Percentiles rank a stretch among this genome's conserved stretches.
Conservation (phyloP, 1,140 invertebrate genomes). For the Drosophila nigrodunni region DNA sequence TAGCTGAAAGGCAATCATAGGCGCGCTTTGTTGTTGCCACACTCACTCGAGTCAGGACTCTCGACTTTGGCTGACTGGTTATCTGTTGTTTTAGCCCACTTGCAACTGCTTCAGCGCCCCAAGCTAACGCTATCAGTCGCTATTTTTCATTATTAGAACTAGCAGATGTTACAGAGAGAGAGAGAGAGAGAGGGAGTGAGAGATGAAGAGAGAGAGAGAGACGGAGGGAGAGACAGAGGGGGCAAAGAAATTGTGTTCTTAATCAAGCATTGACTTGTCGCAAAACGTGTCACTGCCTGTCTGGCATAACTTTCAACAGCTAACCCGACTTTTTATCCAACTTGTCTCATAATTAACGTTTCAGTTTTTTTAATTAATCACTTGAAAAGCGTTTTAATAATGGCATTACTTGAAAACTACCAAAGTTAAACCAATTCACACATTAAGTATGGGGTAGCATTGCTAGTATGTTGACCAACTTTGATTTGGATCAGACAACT, state of each 20-base stretch:
- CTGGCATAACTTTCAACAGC: slow-evolving; percentile 2
- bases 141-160: slow-evolving; percentile 69
- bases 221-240: neutral
- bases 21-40: slow-evolving; percentile 39
- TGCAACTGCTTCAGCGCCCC: slow-evolving; percentile 4
- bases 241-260: slow-evolving; percentile 28
- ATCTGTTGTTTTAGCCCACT: slow-evolving; percentile 49
- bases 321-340: neutral
- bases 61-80: slow-evolving; percentile 7
- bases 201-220: no score
- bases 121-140: slow-evolving; percentile 54
- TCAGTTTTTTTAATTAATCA: neutral
- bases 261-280: slow-evolving; percentile 53
- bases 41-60: neutral
- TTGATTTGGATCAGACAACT: no score
- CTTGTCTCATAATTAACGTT: slow-evolving; percentile 1
- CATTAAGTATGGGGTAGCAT: no score
- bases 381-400: no score
- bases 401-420: no score
- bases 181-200: slow-evolving; percentile 6
- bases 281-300: slow-evolving; percentile 39
- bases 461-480: no score
- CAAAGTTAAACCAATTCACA: no score
- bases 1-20: slow-evolving; percentile 55
- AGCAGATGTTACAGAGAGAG: slow-evolving; percentile 3